Evolutionary conservation across 23 tunicate genomes (phyloP).

Genomic region (Trididemnum miniatum): DNA sequence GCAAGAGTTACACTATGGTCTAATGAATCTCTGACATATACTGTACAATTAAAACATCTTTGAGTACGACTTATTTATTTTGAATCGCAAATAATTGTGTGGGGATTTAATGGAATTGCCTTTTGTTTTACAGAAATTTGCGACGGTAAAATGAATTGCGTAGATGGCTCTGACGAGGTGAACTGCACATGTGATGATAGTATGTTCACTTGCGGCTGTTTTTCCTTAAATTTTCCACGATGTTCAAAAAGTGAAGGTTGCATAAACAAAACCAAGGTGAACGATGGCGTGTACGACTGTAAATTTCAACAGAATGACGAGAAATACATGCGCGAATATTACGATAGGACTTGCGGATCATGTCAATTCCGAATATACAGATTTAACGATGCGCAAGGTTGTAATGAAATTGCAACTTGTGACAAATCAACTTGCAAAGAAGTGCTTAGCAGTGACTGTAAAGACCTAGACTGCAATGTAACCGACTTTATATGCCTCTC

Average conservation of each 20-base stretch:
- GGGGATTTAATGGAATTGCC: no score
- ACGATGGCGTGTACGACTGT: neutral
- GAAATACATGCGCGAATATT: neutral
- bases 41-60: no score
- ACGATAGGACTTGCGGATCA: neutral
- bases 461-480: neutral
- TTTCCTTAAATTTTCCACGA: neutral
- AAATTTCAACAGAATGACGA: neutral
- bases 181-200: neutral
- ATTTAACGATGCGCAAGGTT: neutral
- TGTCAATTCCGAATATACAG: neutral
- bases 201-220: neutral
- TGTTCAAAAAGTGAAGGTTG: neutral
- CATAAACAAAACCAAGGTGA: neutral
- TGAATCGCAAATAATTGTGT: no score
- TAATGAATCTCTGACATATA: no score
- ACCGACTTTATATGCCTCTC: slow-evolving; percentile 1
- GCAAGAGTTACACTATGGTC: no score
- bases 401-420: neutral
- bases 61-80: no score
- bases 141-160: neutral
- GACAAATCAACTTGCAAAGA: neutral
- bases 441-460: neutral
- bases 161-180: neutral
- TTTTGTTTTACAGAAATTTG: neutral